Base-by-base conservation (phyloP, 2,113 vertebrate genomes). In the Rhinopomastus cyanomelas region DNA sequence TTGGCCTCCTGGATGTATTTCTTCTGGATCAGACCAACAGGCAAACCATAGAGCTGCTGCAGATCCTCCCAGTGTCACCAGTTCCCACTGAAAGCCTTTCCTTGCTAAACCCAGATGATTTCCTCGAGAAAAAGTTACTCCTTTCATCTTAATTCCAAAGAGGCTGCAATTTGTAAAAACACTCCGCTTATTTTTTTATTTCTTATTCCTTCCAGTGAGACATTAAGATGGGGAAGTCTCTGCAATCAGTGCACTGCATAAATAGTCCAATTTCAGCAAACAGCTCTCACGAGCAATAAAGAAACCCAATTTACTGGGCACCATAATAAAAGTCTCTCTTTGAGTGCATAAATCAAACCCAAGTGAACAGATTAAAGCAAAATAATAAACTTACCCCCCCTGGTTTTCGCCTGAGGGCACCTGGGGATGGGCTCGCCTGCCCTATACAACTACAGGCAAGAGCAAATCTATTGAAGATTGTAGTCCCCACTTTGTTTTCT, bases 191-290 rank as follows among this genome's bases (percentile, higher is more conserved):
- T 51, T 53, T 3, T 59, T 32, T 5, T 46, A 82, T 72, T 53
- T 85, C 86, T 81, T 44, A 85, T 85, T 76, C 51, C 51, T 75
- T 26, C 16, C 61, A 76, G 71, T 95, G 60, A 88, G 88, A 29
- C 64, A 66, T 73, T 65, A 59, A 52, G 68, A 85, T 87, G 25
- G 42, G 81, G 85, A 93, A 82, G 52, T 60, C 85, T 44, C 2
- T 29, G 81, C 87, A 93, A 93, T 95, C 94, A 95, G 79, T 27
- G 79, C 16, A 34, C 75, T 69, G 19, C 42, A 90, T 92, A 96
- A 96, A 95, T 91, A 93, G 89, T 88, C 89, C 94, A 78, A 87
- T 96, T 96, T 96, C 85, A 81, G 87, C 26, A 90, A 96, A 95
- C 62, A 61, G 94, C 84, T 90, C 92, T 96, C 94, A 93, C 46